Evolutionary conservation across 1,140 invertebrate species (phyloP), one percentile per base, ranked within the genome.

Genomic region (Batillaria attramentaria): DNA sequence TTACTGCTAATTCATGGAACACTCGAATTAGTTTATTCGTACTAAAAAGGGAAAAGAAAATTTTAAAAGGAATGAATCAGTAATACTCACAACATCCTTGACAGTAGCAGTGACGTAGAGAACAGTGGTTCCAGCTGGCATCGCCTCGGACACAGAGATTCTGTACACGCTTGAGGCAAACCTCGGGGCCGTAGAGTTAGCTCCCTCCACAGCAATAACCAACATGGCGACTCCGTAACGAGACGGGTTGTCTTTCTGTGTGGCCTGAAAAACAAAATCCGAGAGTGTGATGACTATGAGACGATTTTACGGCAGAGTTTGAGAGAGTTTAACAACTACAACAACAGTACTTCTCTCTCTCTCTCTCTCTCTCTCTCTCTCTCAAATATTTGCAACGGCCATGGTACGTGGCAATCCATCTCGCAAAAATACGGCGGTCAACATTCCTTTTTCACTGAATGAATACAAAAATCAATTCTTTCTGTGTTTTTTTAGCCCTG

Each of bases 141-240:
- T 73, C 69, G 75, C 82, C 79, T 89, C 87, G 84, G 93, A 94
- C 31, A 96, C 94, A 73, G 93, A 90, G 1, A 94, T 93, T 72
- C 93, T 90, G 86, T 96, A 95, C 42, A 91, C 90, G n/a, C 92
- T 88, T 79, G 94, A 92, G 50, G 93, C 93, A 89, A 97, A 97
- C 24, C 91, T 86, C 0, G 96, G 95, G 13, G 95, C 94, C 90
- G 96, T 96, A 87, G 97, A 96, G 90, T 97, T 97, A 1, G 75
- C 24, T 0, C 80, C 76, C 31, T 69, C 79, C 5, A 83, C 76
- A 16, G 54, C 57, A 24, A 84, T 46, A 3, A 78, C 66, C 37
- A 85, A 57, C 42, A 85, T 70, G 10, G 84, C 82, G 13, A 81
- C 72, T 10, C 81, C 83, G 69, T 84, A 81, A 13, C 81, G 60